Conservation (phyloP, 1,140 invertebrate species). For the Ceratitis capitata region DNA sequence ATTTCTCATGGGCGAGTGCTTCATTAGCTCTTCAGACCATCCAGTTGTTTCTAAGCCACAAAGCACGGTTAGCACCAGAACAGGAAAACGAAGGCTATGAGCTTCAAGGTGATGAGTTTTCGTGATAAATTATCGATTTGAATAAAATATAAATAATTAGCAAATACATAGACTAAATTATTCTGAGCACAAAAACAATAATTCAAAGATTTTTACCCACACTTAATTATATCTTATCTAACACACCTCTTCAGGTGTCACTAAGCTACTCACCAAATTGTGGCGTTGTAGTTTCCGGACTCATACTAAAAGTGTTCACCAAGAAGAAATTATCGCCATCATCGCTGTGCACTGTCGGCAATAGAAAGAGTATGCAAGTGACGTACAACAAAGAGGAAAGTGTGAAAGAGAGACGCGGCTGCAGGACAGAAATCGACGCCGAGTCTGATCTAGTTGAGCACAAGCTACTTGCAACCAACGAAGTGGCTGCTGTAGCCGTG, state of each 20-base stretch:
- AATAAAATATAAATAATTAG: too few relatives aligned
- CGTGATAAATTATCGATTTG: background rate
- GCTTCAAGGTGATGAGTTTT: background rate
- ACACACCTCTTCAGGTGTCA: too few relatives aligned
- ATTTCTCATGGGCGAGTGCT: too few relatives aligned
- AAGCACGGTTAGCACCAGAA: too few relatives aligned
- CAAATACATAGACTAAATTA: too few relatives aligned
- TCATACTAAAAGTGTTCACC: slow-evolving; percentile 60
- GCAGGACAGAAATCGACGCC: background rate
- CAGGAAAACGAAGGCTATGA: background rate
- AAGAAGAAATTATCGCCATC: slow-evolving; percentile 63
- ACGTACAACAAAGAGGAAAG: slow-evolving; percentile 7
- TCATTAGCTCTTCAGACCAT: too few relatives aligned
- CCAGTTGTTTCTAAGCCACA: too few relatives aligned
- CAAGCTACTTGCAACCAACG: background rate
- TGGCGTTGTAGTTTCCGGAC: slow-evolving; percentile 62
- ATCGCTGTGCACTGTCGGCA: slow-evolving; percentile 52
- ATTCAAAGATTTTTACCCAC: too few relatives aligned
- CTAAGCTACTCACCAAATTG: slow-evolving; percentile 61
- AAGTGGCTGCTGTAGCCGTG: background rate
- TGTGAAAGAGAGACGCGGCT: background rate
- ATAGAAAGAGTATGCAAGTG: slow-evolving; percentile 46
- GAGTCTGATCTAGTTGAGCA: background rate
- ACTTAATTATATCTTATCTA: too few relatives aligned
- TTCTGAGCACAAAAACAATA: too few relatives aligned